Percentiles rank a stretch among this genome's conserved stretches.
phyloP scores from a whole-genome alignment of 2,113 vertebrate species.

The Tetraodon nigroviridis region DNA sequence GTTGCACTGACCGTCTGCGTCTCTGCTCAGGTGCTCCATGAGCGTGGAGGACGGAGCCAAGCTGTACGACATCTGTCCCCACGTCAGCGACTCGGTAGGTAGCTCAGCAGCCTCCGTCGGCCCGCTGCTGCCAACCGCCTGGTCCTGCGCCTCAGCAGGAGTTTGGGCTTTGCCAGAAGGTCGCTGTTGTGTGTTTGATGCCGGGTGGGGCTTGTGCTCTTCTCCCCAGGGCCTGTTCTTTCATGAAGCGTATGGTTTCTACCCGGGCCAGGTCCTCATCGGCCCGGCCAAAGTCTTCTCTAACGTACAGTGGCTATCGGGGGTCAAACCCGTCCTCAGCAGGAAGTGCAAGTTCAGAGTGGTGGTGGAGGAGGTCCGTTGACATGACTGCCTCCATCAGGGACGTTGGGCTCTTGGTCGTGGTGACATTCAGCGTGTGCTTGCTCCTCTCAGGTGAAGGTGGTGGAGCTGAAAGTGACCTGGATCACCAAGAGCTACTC shows the following conservation, averaged over 20 bases:
- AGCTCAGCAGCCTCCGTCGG: not conserved
- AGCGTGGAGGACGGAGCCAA: constrained; percentile 96
- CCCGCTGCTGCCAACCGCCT: not conserved
- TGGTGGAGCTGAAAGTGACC: constrained; percentile 92
- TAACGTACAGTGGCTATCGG: constrained; percentile 94
- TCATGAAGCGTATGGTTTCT: constrained; percentile 96
- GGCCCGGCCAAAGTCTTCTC: constrained; percentile 96
- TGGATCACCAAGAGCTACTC: constrained; percentile 99
- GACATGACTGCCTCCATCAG: not conserved
- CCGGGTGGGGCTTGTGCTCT: no score
- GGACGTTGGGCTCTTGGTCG: no score
- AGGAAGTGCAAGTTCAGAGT: constrained; percentile 98
- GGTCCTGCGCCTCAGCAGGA: no score
- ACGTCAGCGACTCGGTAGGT: constrained; percentile 93
- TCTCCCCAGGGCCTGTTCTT: constrained; percentile 90
- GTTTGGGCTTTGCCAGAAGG: no score
- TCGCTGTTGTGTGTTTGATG: no score
- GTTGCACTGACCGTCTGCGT: constrained; percentile 10
- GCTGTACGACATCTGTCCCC: constrained; percentile 95
- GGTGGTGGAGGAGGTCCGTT: constrained; percentile 91
- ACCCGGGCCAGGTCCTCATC: constrained; percentile 95
- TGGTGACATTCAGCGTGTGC: no score
- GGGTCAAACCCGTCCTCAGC: constrained; percentile 95
- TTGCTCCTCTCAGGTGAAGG: constrained; percentile 81
- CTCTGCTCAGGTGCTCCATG: constrained; percentile 88